phyloP scores from a whole-genome alignment of 2,888 invertebrate genomes.

The Stenoptilia bipunctidactyla region DNA sequence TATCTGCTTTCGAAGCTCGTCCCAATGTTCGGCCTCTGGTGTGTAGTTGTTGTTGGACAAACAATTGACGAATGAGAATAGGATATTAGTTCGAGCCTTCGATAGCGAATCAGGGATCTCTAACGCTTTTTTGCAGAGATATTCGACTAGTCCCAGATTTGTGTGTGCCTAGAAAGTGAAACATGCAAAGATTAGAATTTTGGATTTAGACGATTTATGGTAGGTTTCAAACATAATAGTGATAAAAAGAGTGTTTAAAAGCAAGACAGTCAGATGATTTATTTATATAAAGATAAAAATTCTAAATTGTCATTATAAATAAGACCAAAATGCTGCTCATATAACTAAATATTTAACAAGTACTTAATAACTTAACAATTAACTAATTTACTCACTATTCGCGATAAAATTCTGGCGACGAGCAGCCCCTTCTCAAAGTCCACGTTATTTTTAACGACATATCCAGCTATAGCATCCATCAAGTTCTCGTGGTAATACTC shows the following conservation, averaged over 20 bases:
- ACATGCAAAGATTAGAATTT: neutral
- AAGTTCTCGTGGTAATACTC: constrained; percentile 75
- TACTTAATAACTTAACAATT: too few relatives aligned
- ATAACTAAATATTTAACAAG: neutral
- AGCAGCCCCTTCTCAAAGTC: constrained; percentile 61
- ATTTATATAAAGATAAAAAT: neutral
- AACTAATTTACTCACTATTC: constrained; percentile 67
- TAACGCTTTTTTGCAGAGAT: constrained; percentile 60
- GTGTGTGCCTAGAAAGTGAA: constrained; percentile 64
- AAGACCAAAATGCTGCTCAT: neutral
- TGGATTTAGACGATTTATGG: too few relatives aligned
- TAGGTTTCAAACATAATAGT: too few relatives aligned
- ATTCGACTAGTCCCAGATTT: constrained; percentile 69
- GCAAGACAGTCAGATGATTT: too few relatives aligned
- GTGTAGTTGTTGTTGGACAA: constrained; percentile 73
- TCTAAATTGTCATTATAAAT: neutral
- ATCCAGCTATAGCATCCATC: constrained; percentile 66
- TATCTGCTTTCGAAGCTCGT: constrained; percentile 47
- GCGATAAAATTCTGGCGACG: constrained; percentile 61
- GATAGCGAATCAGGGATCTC: constrained; percentile 42
- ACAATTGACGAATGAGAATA: constrained; percentile 64
- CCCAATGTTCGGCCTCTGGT: constrained; percentile 64
- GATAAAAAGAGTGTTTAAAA: too few relatives aligned
- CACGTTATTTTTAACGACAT: constrained; percentile 58
- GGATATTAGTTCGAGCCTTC: constrained; percentile 39